Base-by-base conservation (phyloP, 2,797 vertebrate genomes). In the Hippoglossus hippoglossus region DNA sequence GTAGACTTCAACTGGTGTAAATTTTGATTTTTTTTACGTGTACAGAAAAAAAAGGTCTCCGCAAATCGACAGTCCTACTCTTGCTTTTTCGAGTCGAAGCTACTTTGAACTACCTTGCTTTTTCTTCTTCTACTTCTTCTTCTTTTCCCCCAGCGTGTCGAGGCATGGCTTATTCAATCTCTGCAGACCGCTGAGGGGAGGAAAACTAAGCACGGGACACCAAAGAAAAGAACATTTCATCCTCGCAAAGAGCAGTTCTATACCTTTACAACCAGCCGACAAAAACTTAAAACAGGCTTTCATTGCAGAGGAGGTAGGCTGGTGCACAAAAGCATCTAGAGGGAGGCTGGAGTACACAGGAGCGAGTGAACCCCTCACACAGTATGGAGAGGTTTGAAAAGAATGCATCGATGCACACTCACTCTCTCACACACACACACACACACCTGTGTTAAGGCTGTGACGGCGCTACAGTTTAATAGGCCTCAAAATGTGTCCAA, bases 251-350 rank as follows among this genome's bases (percentile, higher is more conserved):
- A 77, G 64, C 57, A 56, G 58, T 46, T 68, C 31, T 15, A 16
- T 46, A 1, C 52, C 66, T 68, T 85, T 44, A 61, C 7, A 15
- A 31, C 65, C 51, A 64, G 57, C 71, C 49, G 7, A 61, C 63
- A 49, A 51, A 49, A 56, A 88, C 81, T 82, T 84, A 92, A 79
- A 82, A 79, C 55, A 70, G 65, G 73, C 78, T 73, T 84, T 90
- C 87, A 88, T 87, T 83, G 89, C 92, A 93, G 91, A 96, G 95
- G 95, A 97, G 96, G 96, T 96, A 95, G 96, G 94, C 84, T 50
- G 77, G 69, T 74, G 79, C 66, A 62, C 53, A 82, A 85, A 46
- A 79, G 80, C 83, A 46, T 88, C 73, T 66, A 78, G 28, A 75
- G 39, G 44, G 65, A 71, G 73, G 77, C 70, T 60, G 63, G 52